phyloP scores from a whole-genome alignment of 2,888 invertebrate species.

The Pyralis farinalis region DNA sequence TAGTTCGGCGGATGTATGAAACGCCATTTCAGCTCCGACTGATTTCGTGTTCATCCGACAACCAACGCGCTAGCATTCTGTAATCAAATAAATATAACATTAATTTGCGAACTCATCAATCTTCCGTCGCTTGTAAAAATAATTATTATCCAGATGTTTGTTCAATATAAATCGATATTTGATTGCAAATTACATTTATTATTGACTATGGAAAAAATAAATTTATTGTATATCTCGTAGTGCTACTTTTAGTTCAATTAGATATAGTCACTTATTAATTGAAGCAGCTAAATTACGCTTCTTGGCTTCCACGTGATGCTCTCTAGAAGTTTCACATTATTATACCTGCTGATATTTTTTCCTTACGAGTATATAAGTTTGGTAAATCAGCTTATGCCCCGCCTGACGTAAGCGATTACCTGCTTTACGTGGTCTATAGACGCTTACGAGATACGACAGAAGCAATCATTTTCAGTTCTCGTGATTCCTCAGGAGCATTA shows the following conservation, averaged over 20 bases:
- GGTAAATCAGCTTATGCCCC: no score
- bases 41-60: neutral
- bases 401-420: no score
- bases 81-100: slow-evolving; percentile 26
- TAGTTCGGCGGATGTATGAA: neutral
- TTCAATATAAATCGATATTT: slow-evolving; percentile 50
- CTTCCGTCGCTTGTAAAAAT: slow-evolving; percentile 38
- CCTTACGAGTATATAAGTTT: no score
- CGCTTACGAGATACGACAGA: no score
- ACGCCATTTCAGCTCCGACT: slow-evolving; percentile 1
- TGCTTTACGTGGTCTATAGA: no score
- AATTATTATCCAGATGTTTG: slow-evolving; percentile 43
- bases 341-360: no score
- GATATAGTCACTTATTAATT: neutral
- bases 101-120: slow-evolving; percentile 54
- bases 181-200: slow-evolving; percentile 16
- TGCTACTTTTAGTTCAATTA: slow-evolving; percentile 6
- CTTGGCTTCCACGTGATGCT: no score
- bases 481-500: no score
- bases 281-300: no score
- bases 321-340: no score
- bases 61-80: neutral
- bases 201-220: slow-evolving; percentile 2
- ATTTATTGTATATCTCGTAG: no score
- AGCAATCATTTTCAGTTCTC: no score